Percentiles rank a stretch among this genome's conserved stretches.
Conservation (phyloP, 2,888 invertebrate species). For the Ochropleura plecta region DNA sequence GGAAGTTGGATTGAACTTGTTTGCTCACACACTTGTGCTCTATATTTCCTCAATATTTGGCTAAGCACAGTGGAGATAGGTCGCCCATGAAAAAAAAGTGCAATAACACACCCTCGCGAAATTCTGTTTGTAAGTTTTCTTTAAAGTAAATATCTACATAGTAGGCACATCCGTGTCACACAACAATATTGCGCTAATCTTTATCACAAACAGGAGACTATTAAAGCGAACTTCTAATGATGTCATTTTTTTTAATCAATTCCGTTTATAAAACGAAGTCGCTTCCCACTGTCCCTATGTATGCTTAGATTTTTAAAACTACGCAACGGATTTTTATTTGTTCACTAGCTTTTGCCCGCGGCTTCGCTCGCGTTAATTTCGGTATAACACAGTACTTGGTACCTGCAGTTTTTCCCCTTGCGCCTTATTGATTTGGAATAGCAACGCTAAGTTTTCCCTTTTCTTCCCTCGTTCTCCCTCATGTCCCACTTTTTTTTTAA, state of each 20-base stretch:
- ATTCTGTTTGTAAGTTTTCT: conserved; percentile 5
- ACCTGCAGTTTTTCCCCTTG: no score
- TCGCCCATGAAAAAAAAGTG: neutral
- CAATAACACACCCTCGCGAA: neutral
- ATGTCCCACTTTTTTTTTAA: no score
- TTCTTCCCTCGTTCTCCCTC: no score
- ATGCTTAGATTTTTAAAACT: no score
- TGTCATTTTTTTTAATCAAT: neutral
- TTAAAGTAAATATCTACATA: neutral
- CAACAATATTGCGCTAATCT: neutral
- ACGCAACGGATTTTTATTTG: no score
- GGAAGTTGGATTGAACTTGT: neutral
- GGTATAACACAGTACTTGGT: no score
- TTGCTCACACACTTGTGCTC: neutral
- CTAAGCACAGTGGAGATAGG: neutral
- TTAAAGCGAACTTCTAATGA: neutral
- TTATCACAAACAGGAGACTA: neutral
- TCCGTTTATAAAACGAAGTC: no score
- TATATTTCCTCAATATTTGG: neutral
- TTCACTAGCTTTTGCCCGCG: no score
- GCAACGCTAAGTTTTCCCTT: no score
- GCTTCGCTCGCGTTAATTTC: no score
- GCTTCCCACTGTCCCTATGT: no score
- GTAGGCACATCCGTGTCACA: neutral
- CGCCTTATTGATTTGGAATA: no score